phyloP scores from a whole-genome alignment of 2,888 invertebrate genomes.

The Napeogenes sylphis region DNA sequence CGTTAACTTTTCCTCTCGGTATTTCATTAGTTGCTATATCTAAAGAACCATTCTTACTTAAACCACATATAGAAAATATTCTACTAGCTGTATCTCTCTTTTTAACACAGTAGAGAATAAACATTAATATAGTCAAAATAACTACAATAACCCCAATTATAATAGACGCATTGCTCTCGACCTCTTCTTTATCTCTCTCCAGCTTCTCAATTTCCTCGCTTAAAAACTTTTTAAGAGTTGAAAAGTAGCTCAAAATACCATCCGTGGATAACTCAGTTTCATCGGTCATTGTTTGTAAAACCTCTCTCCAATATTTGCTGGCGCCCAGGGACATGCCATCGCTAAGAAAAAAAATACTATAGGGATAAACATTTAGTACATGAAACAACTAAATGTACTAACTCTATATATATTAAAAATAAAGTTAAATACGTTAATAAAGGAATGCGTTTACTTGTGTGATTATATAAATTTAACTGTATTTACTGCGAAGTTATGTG shows the following conservation, averaged over 20 bases:
- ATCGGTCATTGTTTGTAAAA: conserved; percentile 61
- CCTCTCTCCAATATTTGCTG: conserved; percentile 66
- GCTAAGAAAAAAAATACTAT: conserved; percentile 40
- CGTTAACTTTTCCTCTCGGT: conserved; percentile 51
- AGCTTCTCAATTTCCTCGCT: conserved; percentile 51
- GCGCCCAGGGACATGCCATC: conserved; percentile 69
- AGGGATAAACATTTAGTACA: background rate
- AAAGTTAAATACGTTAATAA: too few species aligned
- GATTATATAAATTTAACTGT: too few species aligned
- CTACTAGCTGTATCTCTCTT: conserved; percentile 53
- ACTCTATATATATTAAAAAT: too few species aligned
- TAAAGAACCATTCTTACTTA: conserved; percentile 67
- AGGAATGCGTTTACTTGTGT: too few species aligned
- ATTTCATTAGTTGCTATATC: conserved; percentile 65
- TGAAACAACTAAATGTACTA: conserved; percentile 2
- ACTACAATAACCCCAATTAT: conserved; percentile 61
- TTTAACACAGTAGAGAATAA: conserved; percentile 63
- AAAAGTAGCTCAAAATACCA: conserved; percentile 63
- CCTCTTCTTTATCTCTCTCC: conserved; percentile 45
- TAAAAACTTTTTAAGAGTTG: conserved; percentile 52
- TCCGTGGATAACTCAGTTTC: conserved; percentile 63
- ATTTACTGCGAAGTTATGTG: too few species aligned
- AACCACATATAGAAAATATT: conserved; percentile 57
- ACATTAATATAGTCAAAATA: conserved; percentile 54
- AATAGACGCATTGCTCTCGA: conserved; percentile 63